Conservation (phyloP, 1,140 invertebrate species). For the Triops longicaudatus region DNA sequence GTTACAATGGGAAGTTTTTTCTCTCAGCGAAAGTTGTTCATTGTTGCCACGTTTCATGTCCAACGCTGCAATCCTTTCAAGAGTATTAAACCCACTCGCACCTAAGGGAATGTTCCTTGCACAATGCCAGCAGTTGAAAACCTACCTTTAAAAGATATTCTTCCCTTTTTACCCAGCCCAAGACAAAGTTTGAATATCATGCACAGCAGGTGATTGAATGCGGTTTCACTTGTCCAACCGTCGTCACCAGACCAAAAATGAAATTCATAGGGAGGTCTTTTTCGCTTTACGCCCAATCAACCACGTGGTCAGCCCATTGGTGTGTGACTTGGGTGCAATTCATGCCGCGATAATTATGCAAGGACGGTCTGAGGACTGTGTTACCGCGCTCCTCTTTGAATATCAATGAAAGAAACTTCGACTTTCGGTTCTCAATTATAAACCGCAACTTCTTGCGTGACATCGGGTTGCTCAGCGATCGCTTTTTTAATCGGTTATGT, state of each 20-base stretch:
- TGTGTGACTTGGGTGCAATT: neutral
- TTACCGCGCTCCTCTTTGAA: neutral
- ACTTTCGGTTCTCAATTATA: neutral
- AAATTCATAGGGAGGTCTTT: neutral
- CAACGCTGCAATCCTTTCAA: no score
- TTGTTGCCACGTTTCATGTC: no score
- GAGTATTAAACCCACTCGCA: no score
- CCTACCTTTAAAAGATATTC: no score
- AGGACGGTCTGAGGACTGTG: neutral
- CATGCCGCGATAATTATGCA: neutral
- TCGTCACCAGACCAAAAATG: neutral
- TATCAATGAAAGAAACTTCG: neutral
- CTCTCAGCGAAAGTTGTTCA: no score
- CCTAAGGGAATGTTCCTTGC: no score
- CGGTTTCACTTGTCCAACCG: conserved; percentile 2
- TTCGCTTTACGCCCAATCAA: neutral
- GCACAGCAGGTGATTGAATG: neutral
- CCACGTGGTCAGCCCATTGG: neutral
- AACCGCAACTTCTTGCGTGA: neutral
- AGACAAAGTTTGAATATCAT: neutral
- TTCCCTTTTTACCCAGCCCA: neutral
- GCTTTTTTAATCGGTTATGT: no score
- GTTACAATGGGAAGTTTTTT: no score
- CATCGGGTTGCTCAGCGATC: neutral
- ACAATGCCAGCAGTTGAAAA: no score